These are phyloP conservation scores for Resseliella maxima DNA, from an alignment of 2,888 invertebrate species.

Conservation along the genomic window DNA sequence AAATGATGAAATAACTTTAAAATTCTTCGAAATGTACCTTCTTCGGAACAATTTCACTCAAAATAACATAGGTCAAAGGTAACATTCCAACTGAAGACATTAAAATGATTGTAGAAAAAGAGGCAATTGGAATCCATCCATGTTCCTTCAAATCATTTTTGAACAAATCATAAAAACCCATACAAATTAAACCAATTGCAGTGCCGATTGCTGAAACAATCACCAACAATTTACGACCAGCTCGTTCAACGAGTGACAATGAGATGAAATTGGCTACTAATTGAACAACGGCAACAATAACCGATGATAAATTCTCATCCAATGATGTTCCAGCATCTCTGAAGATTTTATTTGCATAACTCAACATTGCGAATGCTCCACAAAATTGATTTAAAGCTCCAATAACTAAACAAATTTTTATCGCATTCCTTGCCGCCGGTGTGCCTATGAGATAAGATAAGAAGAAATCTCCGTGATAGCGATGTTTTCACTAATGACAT, in stretches of 20 bases:
- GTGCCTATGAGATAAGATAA: conserved; percentile 62
- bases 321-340: conserved; percentile 59
- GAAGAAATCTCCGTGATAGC: too few species aligned
- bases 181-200: not conserved
- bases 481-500: too few species aligned
- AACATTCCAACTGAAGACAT: conserved; percentile 64
- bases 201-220: not conserved
- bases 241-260: conserved; percentile 60
- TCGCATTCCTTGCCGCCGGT: conserved; percentile 61
- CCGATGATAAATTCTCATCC: conserved; percentile 60
- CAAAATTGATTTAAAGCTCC: conserved; percentile 63
- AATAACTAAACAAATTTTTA: conserved; percentile 61
- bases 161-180: conserved; percentile 29
- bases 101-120: conserved; percentile 65
- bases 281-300: conserved; percentile 62
- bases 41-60: conserved; percentile 64
- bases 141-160: conserved; percentile 58
- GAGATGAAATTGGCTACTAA: conserved; percentile 60
- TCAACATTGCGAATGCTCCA: conserved; percentile 64
- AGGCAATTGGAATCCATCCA: conserved; percentile 65
- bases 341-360: conserved; percentile 63
- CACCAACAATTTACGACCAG: conserved; percentile 63
- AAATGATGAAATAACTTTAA: not conserved
- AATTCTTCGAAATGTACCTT: conserved; percentile 59
- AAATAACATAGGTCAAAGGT: conserved; percentile 65